Evolutionary conservation across 2,797 vertebrate species (phyloP), one percentile per base, ranked within the genome.

Genomic region (Melanotaenia trifasciata): DNA sequence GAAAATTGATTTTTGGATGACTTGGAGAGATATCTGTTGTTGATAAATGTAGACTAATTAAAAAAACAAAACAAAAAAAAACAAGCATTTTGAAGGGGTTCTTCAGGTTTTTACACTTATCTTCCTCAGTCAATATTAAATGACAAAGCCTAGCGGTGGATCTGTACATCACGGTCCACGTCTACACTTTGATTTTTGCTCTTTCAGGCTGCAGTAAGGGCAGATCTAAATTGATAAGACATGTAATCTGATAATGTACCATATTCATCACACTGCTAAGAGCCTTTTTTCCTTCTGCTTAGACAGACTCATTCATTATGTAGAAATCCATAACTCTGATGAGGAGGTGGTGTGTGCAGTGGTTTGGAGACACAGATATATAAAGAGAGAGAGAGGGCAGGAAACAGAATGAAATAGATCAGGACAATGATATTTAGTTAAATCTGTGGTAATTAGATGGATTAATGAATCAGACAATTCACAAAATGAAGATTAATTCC

Each of bases 251-350:
- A 89, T 90, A 85, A 90, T 80, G 79, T 91, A 85, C 72, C 84
- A 87, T 89, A 91, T 92, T 88, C 67, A 91, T 92, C 84, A 90
- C 78, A 59, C 58, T 12, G 59, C 80, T 84, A 84, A 88, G 80
- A 90, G 82, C 81, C 78, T 87, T 86, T 84, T 83, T 78, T 90
- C 81, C 53, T 78, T 89, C 86, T 78, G 54, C 62, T 81, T 58
- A 62, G 88, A 93, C 87, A 84, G 90, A 74, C 79, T 89, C 90
- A 92, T 93, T 81, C 84, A 92, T 93, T 91, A 92, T 91, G 84
- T 63, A 87, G 73, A 69, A 72, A 89, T 92, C 88, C 86, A 87
- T 85, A 84, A 86, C 74, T 79, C 79, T 83, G 72, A 67, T 12
- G 58, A 78, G 74, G 24, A 56, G 36, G 20, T 50, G 20, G 30